These are phyloP conservation scores for Gryon sp. DNA, from an alignment of 1,140 invertebrate genomes.

Conservation along the genomic window DNA sequence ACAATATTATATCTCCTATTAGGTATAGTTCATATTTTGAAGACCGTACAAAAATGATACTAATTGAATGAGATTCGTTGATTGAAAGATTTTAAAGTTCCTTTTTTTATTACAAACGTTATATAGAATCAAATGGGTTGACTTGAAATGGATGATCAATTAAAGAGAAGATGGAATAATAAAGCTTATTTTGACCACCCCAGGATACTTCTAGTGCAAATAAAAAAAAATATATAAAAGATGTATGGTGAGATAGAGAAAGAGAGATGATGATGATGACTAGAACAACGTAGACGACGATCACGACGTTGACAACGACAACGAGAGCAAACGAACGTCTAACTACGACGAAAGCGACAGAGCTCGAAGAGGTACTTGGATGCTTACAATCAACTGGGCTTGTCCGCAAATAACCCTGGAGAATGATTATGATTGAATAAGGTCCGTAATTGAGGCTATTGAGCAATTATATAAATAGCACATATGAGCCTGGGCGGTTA, in stretches of 20 bases:
- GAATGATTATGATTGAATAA: constrained; percentile 79
- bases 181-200: constrained; percentile 44
- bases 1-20: no score
- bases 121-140: not conserved
- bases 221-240: constrained; percentile 52
- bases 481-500: constrained; percentile 63
- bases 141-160: constrained; percentile 37
- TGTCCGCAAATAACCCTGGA: constrained; percentile 78
- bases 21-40: no score
- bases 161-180: constrained; percentile 43
- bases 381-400: constrained; percentile 79
- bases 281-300: constrained; percentile 1
- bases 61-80: not conserved
- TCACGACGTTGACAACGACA: constrained; percentile 25
- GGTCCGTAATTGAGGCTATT: constrained; percentile 79
- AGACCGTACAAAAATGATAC: no score
- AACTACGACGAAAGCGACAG: constrained; percentile 33
- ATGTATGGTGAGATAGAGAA: constrained; percentile 31
- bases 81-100: constrained; percentile 9
- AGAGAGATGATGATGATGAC: constrained; percentile 12
- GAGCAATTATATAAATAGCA: constrained; percentile 80
- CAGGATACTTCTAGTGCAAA: constrained; percentile 33
- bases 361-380: constrained; percentile 65
- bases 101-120: not conserved
- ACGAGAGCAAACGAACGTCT: no score